Conservation (phyloP, 2,888 invertebrate genomes). For the Meliscaeva auricollis region DNA sequence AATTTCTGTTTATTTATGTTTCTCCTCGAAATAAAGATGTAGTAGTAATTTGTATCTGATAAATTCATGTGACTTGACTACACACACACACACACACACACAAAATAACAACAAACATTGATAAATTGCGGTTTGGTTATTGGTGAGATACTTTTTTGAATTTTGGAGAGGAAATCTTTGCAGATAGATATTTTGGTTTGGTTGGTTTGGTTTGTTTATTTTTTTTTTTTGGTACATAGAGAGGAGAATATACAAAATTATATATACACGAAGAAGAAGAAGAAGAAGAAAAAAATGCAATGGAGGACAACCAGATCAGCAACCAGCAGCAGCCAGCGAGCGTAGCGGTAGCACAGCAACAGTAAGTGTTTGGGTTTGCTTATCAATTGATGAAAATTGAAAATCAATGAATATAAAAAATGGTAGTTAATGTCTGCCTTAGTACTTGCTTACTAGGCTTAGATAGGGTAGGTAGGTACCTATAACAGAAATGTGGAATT, state of each 20-base stretch:
- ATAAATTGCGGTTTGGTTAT: conserved; percentile 75
- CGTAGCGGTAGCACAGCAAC: too few relatives aligned
- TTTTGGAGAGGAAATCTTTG: conserved; percentile 72
- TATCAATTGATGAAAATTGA: too few relatives aligned
- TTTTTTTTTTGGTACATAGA: conserved; percentile 58
- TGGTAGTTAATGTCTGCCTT: too few relatives aligned
- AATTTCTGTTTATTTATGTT: neutral
- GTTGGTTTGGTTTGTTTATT: conserved; percentile 59
- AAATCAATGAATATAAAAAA: too few relatives aligned
- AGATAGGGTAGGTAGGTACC: too few relatives aligned
- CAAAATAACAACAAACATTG: conserved; percentile 49
- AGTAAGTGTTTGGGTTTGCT: too few relatives aligned
- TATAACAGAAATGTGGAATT: too few relatives aligned
- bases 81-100: conserved; percentile 14
- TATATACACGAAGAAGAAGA: conserved; percentile 28
- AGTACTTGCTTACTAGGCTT: too few relatives aligned
- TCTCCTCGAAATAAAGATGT: conserved; percentile 3
- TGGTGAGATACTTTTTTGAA: conserved; percentile 71
- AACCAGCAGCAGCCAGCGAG: conserved; percentile 8
- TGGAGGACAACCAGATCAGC: conserved; percentile 30
- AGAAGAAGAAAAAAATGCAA: conserved; percentile 52
- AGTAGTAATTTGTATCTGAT: conserved; percentile 14
- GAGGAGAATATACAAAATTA: conserved; percentile 23
- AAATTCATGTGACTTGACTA: neutral
- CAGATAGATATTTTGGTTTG: conserved; percentile 52